phyloP scores from a whole-genome alignment of 2,888 invertebrate genomes.

The Tachina grossa region DNA sequence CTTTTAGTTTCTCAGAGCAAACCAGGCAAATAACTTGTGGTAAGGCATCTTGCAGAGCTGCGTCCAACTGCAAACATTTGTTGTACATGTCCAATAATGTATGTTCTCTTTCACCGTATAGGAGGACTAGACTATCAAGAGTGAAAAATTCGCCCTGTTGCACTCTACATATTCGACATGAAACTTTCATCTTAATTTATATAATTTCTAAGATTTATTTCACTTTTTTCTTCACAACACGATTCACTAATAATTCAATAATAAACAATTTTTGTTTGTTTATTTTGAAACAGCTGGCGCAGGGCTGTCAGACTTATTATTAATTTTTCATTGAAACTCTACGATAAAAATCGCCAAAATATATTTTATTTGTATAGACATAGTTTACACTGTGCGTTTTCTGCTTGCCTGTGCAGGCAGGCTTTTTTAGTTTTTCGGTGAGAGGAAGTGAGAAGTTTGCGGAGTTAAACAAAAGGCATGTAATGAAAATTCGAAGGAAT shows the following conservation, averaged over 20 bases:
- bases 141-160: slow-evolving; percentile 68
- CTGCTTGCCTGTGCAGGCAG: no score
- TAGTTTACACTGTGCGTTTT: no score
- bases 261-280: slow-evolving; percentile 32
- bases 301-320: no score
- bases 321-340: no score
- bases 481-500: no score
- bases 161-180: slow-evolving; percentile 72
- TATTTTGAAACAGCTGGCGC: not conserved
- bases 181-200: slow-evolving; percentile 57
- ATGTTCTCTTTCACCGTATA: slow-evolving; percentile 25
- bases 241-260: not conserved
- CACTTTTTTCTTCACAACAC: not conserved
- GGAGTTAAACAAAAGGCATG: no score
- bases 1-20: slow-evolving; percentile 66
- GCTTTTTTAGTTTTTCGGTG: no score
- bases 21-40: slow-evolving; percentile 71
- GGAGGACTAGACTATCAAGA: slow-evolving; percentile 64
- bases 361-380: no score
- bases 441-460: no score
- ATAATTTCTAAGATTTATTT: not conserved
- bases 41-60: slow-evolving; percentile 62
- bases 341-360: no score
- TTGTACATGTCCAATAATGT: slow-evolving; percentile 70
- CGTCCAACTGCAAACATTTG: slow-evolving; percentile 71